These are phyloP conservation scores for Laticauda laticaudata DNA, from an alignment of 2,113 vertebrate genomes.

Conservation along the genomic window DNA sequence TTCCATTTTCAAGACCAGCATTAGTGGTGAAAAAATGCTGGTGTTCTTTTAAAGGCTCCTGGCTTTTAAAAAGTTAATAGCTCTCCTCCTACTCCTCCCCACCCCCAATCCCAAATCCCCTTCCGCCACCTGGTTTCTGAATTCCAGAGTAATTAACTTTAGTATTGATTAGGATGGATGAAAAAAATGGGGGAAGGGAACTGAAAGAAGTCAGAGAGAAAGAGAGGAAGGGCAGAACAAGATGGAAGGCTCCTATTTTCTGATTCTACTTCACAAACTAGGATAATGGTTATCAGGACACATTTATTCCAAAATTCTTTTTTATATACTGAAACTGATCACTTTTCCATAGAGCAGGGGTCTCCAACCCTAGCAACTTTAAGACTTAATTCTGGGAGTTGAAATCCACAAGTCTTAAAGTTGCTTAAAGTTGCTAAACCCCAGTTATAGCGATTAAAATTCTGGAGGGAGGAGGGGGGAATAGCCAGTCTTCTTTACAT, in stretches of 20 bases:
- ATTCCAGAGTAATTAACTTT: constrained; percentile 31
- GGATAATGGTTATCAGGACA: neutral
- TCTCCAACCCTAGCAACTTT: too few species aligned
- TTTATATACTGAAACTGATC: neutral
- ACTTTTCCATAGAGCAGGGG: neutral
- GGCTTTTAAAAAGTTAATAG: neutral
- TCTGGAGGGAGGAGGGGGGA: too few species aligned
- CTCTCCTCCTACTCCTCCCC: neutral
- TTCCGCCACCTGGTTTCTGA: constrained; percentile 19
- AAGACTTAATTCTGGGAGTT: too few species aligned
- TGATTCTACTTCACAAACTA: neutral
- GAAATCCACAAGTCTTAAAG: too few species aligned
- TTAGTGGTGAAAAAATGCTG: neutral
- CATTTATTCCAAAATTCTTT: neutral
- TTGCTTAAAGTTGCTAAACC: too few species aligned
- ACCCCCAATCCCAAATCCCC: neutral
- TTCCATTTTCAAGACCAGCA: neutral
- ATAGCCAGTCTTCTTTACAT: neutral
- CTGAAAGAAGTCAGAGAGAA: neutral
- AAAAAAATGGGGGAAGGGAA: neutral
- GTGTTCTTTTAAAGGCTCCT: neutral
- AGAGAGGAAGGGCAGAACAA: neutral
- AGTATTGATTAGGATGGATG: constrained; percentile 9
- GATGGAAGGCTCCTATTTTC: neutral
- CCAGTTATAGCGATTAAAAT: neutral